Evolutionary conservation across 2,797 vertebrate genomes (phyloP).

Genomic region (Catamblyrhynchus diadema): DNA sequence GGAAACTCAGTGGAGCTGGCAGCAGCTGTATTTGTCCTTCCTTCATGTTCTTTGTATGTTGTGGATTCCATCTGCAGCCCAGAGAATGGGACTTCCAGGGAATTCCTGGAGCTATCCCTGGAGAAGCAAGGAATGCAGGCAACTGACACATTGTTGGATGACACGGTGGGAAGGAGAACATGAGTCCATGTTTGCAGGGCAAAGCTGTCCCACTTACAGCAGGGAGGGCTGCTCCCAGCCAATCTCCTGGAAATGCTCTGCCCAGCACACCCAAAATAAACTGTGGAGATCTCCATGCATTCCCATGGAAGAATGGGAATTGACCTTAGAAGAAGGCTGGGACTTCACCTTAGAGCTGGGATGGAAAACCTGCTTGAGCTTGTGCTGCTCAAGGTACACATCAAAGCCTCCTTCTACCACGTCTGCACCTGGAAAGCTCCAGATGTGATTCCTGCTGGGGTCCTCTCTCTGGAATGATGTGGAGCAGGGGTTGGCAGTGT

Average conservation of each 20-base stretch:
- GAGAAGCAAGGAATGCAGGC: background rate
- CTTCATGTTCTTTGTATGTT: background rate
- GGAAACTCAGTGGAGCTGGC: background rate
- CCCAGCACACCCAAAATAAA: background rate
- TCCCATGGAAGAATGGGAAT: background rate
- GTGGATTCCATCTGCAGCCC: background rate
- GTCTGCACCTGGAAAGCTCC: background rate
- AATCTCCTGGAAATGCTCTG: rapidly evolving
- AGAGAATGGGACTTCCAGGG: background rate
- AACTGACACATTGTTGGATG: background rate
- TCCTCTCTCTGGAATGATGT: background rate
- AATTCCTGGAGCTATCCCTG: background rate
- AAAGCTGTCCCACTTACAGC: background rate
- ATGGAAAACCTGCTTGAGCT: background rate
- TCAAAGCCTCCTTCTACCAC: background rate
- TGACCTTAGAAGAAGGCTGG: background rate
- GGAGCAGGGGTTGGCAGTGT: background rate
- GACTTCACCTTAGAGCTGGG: background rate
- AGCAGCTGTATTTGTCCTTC: background rate
- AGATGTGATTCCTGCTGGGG: background rate
- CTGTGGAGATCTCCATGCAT: background rate
- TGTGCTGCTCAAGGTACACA: background rate
- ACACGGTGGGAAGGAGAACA: background rate
- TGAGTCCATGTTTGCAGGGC: background rate
- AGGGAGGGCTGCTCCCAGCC: background rate